Conservation (phyloP, 2,113 vertebrate genomes). For the Physeter macrocephalus region DNA sequence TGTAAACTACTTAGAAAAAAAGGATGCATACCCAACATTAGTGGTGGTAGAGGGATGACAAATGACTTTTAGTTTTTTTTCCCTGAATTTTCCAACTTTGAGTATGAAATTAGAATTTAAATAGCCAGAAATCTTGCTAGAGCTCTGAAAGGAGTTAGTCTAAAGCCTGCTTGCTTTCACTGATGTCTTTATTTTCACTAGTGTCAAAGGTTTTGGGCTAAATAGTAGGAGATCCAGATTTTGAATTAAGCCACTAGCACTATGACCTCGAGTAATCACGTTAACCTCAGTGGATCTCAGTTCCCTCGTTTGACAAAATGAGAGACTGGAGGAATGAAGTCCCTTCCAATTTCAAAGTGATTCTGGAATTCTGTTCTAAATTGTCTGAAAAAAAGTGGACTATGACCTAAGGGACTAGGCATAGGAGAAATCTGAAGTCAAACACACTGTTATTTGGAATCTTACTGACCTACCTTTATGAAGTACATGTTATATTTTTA, state of each 20-base stretch:
- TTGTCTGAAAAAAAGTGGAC: slow-evolving; percentile 28
- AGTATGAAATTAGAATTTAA: slow-evolving; percentile 23
- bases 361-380: neutral
- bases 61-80: neutral
- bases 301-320: slow-evolving; percentile 8
- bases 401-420: slow-evolving; percentile 9
- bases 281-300: neutral
- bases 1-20: neutral
- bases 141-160: slow-evolving; percentile 8
- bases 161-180: neutral
- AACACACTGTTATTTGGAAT: neutral
- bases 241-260: neutral
- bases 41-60: neutral
- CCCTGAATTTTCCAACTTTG: neutral
- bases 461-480: slow-evolving; percentile 29
- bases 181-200: neutral
- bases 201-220: neutral
- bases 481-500: slow-evolving; percentile 24
- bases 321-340: neutral
- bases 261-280: neutral
- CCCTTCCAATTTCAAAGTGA: slow-evolving; percentile 19
- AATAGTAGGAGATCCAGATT: neutral
- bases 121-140: neutral
- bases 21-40: neutral
- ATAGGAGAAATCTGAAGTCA: slow-evolving; percentile 10